Evolutionary conservation across 1,140 invertebrate genomes (phyloP).

Genomic region (Dendrolimus kikuchii): DNA sequence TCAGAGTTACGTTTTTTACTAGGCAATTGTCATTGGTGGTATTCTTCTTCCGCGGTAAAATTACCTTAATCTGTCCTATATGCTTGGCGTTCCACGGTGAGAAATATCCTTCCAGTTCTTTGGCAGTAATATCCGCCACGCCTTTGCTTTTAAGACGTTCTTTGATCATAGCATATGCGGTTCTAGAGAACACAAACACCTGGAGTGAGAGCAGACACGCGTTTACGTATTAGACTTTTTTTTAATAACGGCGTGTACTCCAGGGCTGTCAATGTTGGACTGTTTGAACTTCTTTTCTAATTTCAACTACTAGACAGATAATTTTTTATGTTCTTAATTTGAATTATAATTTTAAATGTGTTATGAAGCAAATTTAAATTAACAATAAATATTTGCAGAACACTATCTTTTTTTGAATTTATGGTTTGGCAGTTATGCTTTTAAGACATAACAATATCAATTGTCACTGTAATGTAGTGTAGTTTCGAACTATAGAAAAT

Average conservation of each 20-base stretch:
- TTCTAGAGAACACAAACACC: conserved; percentile 89
- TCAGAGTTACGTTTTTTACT: too few species aligned
- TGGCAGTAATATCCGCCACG: conserved; percentile 78
- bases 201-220: conserved; percentile 73
- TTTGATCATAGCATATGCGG: conserved; percentile 85
- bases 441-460: too few species aligned
- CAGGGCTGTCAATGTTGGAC: conserved; percentile 21
- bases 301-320: too few species aligned
- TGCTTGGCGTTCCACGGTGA: conserved; percentile 90
- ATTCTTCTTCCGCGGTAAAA: neutral
- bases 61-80: conserved; percentile 84
- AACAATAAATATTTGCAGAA: too few species aligned
- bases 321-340: too few species aligned
- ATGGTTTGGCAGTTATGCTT: too few species aligned
- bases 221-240: conserved; percentile 34
- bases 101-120: conserved; percentile 84
- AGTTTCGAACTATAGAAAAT: too few species aligned
- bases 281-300: conserved; percentile 38
- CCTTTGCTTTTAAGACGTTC: conserved; percentile 84
- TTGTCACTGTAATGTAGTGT: too few species aligned
- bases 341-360: too few species aligned
- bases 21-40: too few species aligned
- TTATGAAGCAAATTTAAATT: too few species aligned
- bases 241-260: conserved; percentile 34
- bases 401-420: too few species aligned